These are phyloP conservation scores for Drosophila takahashii DNA, from an alignment of 1,140 invertebrate species.

Conservation along the genomic window DNA sequence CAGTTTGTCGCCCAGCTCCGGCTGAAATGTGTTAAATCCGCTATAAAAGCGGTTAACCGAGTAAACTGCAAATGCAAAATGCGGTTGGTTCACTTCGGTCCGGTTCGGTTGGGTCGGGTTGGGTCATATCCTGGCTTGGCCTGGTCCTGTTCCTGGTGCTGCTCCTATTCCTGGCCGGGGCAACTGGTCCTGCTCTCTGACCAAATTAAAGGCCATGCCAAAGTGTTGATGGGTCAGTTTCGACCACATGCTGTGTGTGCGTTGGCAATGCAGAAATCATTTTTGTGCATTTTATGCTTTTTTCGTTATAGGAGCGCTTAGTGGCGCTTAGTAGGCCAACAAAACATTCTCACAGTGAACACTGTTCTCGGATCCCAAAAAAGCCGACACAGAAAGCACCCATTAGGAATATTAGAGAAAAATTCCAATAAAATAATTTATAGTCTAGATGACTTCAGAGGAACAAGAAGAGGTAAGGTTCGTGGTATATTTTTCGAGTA, in stretches of 20 bases:
- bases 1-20: constrained; percentile 21
- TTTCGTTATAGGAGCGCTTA: neutral
- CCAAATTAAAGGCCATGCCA: constrained; percentile 29
- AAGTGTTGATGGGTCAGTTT: constrained; percentile 49
- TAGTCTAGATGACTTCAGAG: constrained; percentile 3
- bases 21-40: constrained; percentile 74
- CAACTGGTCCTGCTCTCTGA: neutral
- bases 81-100: constrained; percentile 55
- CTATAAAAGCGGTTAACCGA: constrained; percentile 79
- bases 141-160: neutral
- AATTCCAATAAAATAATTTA: neutral
- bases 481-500: no score
- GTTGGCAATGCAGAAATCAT: constrained; percentile 14
- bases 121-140: constrained; percentile 7
- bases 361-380: neutral
- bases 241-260: constrained; percentile 24
- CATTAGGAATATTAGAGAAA: neutral
- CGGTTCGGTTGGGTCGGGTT: constrained; percentile 2
- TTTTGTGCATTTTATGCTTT: constrained; percentile 4
- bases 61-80: constrained; percentile 78
- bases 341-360: neutral
- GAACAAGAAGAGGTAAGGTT: constrained; percentile 18
- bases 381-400: neutral
- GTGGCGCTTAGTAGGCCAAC: constrained; percentile 5
- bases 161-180: neutral